These are phyloP conservation scores for Eupeodes latifasciatus DNA, from an alignment of 2,888 invertebrate genomes.

Conservation along the genomic window DNA sequence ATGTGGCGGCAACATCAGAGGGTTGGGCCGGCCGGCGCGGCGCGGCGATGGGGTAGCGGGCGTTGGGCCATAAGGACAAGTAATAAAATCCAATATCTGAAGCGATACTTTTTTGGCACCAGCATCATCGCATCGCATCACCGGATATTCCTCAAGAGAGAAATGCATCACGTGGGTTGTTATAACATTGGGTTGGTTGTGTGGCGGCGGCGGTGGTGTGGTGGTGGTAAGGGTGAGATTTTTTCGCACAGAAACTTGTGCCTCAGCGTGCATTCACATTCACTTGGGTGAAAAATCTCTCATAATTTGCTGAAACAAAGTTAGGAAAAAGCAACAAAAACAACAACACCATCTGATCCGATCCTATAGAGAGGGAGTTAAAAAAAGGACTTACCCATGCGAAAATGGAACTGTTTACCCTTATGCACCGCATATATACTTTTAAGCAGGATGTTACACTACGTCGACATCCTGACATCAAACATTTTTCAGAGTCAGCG, in stretches of 20 bases:
- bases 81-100: slow-evolving; percentile 69
- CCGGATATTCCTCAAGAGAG: slow-evolving; percentile 50
- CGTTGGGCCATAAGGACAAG: slow-evolving; percentile 33
- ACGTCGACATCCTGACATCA: slow-evolving; percentile 68
- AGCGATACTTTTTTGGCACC: slow-evolving; percentile 66
- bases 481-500: slow-evolving; percentile 72
- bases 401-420: slow-evolving; percentile 72
- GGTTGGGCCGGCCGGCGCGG: no score
- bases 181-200: no score
- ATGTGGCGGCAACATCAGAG: background rate
- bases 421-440: slow-evolving; percentile 65
- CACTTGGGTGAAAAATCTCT: slow-evolving; percentile 72
- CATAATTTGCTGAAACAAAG: slow-evolving; percentile 73
- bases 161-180: slow-evolving; percentile 38
- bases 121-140: slow-evolving; percentile 33
- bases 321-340: slow-evolving; percentile 25
- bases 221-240: background rate
- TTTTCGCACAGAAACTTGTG: slow-evolving; percentile 13
- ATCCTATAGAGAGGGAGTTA: background rate
- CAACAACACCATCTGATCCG: background rate
- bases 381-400: slow-evolving; percentile 45
- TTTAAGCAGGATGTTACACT: slow-evolving; percentile 71
- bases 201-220: no score
- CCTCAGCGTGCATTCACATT: slow-evolving; percentile 50
- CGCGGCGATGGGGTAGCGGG: background rate